Evolutionary conservation across 2,888 invertebrate species (phyloP).

Genomic region (Stenchaetothrips biformis): DNA sequence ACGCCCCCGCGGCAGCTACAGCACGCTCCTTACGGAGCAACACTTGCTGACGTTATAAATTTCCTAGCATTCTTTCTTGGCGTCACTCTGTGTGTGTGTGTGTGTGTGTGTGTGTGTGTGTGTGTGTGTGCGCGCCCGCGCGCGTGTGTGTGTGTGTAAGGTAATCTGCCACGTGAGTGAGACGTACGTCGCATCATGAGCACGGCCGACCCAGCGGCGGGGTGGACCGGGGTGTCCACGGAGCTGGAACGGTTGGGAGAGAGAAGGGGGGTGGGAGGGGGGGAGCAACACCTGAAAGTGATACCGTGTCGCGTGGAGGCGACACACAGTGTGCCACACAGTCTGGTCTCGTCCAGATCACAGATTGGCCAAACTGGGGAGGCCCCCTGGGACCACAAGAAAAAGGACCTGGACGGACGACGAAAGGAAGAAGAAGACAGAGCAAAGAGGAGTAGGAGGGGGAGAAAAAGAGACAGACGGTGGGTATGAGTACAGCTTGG

Average conservation of each 20-base stretch:
- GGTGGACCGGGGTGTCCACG: not conserved
- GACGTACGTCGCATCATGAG: not conserved
- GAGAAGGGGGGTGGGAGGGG: not conserved
- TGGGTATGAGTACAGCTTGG: no score
- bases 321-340: not conserved
- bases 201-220: not conserved
- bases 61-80: not conserved
- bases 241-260: not conserved
- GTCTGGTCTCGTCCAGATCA: constrained; percentile 11
- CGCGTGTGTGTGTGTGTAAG: not conserved
- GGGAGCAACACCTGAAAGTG: not conserved
- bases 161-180: constrained; percentile 3
- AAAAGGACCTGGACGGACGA: not conserved
- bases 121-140: no score
- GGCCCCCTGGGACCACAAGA: not conserved
- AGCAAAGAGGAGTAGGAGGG: not conserved
- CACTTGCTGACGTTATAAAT: constrained; percentile 6
- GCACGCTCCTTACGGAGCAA: not conserved
- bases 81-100: not conserved
- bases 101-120: not conserved
- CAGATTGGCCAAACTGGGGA: constrained; percentile 3
- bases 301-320: not conserved
- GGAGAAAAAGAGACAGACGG: no score
- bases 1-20: not conserved
- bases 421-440: not conserved